Evolutionary conservation across 2,113 vertebrate genomes (phyloP), one percentile per base, ranked within the genome.

Genomic region (Sclerurus mexicanus): DNA sequence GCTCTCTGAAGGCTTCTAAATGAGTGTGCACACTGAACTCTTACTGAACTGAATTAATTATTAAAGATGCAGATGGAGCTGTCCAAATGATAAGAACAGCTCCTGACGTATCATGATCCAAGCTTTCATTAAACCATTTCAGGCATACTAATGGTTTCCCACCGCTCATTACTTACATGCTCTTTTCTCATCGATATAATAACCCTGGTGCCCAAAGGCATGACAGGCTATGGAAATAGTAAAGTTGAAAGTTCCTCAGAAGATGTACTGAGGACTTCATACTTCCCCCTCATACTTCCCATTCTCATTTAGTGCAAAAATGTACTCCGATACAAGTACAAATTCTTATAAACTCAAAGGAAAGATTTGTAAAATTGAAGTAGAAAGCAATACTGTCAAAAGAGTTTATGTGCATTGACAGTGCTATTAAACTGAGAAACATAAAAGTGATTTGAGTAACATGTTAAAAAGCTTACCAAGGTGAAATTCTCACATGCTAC

Each of bases 1-100:
- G 97, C 95, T 98, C 96, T 98, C 97, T 83, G 98, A 98, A 99
- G 98, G 98, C 98, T 99, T 98, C 98, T 97, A 98, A 97, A 97
- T 97, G 97, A 97, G 95, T 92, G 97, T 97, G 98, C 97, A 98
- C 97, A 97, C 97, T 99, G 99, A 99, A 99, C 99, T 99, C 98
- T 96, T 95, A 97, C 98, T 99, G 99, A 99, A 99, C 99, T 97
- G 98, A 98, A 99, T 99, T 98, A 99, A 99, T 99, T 99, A 99
- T 99, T 99, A 98, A 99, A 98, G 98, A 99, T 98, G 98, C 99
- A 99, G 99, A 99, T 99, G 99, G 99, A 99, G 98, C 98, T 99
- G 99, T 99, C 99, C 98, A 97, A 98, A 98, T 99, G 99, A 99
- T 98, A 99, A 98, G 98, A 99, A 99, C 98, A 98, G 98, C 98